phyloP scores from a whole-genome alignment of 2,888 invertebrate species.

The Rutpela maculata region DNA sequence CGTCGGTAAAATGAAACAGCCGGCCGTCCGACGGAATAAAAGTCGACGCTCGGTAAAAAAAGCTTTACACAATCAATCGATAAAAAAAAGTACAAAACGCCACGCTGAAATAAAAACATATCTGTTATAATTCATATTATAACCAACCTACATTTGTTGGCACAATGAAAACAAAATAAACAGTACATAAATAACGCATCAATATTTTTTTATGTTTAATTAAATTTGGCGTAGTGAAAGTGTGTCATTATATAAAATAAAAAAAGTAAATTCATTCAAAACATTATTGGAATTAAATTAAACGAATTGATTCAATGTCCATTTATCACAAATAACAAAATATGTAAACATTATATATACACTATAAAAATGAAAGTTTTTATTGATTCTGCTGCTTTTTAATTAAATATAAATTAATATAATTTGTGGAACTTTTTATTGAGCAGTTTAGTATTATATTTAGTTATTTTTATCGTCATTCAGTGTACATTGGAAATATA shows the following conservation, averaged over 20 bases:
- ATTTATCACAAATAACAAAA: slow-evolving; percentile 24
- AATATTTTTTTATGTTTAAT: slow-evolving; percentile 50
- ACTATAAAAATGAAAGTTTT: slow-evolving; percentile 51
- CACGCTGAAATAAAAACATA: slow-evolving; percentile 51
- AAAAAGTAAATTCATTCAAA: slow-evolving; percentile 49
- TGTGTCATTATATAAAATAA: slow-evolving; percentile 55
- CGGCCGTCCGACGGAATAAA: slow-evolving; percentile 51
- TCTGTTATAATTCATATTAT: slow-evolving; percentile 50
- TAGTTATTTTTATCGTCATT: background rate
- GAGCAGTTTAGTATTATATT: background rate
- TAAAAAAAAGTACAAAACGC: slow-evolving; percentile 46
- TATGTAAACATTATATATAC: slow-evolving; percentile 38
- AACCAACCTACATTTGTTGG: slow-evolving; percentile 51
- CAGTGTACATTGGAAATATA: no score
- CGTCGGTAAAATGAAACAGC: slow-evolving; percentile 55
- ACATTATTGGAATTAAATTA: slow-evolving; percentile 49
- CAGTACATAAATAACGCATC: slow-evolving; percentile 46
- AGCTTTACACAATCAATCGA: slow-evolving; percentile 50
- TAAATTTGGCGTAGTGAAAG: slow-evolving; percentile 52
- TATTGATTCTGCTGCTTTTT: slow-evolving; percentile 46
- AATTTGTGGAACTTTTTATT: slow-evolving; percentile 6
- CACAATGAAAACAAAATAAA: slow-evolving; percentile 45
- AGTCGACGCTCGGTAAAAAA: slow-evolving; percentile 48
- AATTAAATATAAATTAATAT: slow-evolving; percentile 32
- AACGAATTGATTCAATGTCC: slow-evolving; percentile 42